Evolutionary conservation across 2,888 invertebrate species (phyloP).

Genomic region (Pilophorus perplexus): DNA sequence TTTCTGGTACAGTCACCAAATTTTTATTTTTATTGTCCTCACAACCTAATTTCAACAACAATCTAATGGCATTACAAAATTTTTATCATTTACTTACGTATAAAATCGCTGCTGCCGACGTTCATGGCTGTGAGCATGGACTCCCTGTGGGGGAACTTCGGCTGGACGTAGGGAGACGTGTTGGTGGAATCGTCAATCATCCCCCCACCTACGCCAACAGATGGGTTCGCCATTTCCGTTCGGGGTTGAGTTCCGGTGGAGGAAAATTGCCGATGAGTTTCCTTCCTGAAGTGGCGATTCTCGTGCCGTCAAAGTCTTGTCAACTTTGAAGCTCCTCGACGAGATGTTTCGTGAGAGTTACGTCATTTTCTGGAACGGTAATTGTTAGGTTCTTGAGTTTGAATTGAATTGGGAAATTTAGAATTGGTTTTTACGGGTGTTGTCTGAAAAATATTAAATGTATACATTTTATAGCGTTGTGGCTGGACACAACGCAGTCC

Average conservation of each 20-base stretch:
- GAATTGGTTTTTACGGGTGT: too few species aligned
- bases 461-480: too few species aligned
- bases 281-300: background rate
- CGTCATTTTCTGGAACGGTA: too few species aligned
- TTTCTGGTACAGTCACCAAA: too few species aligned
- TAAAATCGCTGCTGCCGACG: conserved; percentile 61
- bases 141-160: conserved; percentile 42
- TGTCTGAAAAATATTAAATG: too few species aligned
- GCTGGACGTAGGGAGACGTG: conserved; percentile 44
- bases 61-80: too few species aligned
- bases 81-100: conserved; percentile 54
- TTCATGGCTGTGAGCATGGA: conserved; percentile 36
- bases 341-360: background rate
- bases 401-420: too few species aligned
- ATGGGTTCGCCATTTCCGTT: conserved; percentile 25
- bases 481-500: too few species aligned
- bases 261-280: background rate
- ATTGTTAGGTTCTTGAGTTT: too few species aligned
- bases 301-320: background rate
- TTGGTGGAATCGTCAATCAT: conserved; percentile 46
- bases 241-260: background rate
- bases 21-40: too few species aligned
- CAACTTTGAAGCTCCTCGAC: background rate
- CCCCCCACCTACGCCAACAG: background rate
- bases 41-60: too few species aligned